Evolutionary conservation across 2,797 vertebrate genomes (phyloP), one percentile per base, ranked within the genome.

Genomic region (Urophycis tenuis): DNA sequence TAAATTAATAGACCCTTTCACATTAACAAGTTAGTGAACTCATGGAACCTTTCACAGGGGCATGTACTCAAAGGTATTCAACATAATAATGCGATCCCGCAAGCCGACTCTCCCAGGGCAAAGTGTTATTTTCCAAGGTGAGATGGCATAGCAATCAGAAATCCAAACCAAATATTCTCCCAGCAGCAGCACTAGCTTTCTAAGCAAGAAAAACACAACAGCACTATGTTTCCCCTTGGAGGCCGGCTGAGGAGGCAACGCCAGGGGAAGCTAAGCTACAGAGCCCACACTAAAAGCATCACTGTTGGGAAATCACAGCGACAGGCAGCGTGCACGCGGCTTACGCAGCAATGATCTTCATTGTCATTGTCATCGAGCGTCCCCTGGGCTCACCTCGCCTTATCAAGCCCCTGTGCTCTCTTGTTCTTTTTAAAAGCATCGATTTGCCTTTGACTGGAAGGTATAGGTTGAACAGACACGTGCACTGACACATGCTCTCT

Each of bases 381-480:
- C 60, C 60, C 60, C 60, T 67, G 60, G 60, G 60, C 60, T 9
- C 60, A 2, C 60, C 60, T 29, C 10, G 25, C 60, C 60, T 67
- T 67, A 67, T 67, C 60, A 67, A 29, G n/a, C 60, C 60, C 11
- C 9, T 1, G 1, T 64, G 60, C 60, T 12, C 60, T 67, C 60
- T 67, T 67, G 60, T 67, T 67, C 60, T 67, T 11, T 25, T 67
- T 29, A 9, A 67, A 67, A 67, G 60, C 60, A 67, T 67, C 10
- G 60, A 67, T 67, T 67, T 60, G 53, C 53, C 53, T 60, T 60
- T 29, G n/a, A 67, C 60, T 67, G 60, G 60, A 67, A 29, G 60
- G 60, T 29, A 67, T 25, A 67, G 60, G 60, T 60, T 60, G 53
- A 60, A 60, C 53, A 25, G 53, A 60, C 39, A 41, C 39, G 12